Conservation (phyloP, 2,888 invertebrate genomes). For the Hesperia comma region DNA sequence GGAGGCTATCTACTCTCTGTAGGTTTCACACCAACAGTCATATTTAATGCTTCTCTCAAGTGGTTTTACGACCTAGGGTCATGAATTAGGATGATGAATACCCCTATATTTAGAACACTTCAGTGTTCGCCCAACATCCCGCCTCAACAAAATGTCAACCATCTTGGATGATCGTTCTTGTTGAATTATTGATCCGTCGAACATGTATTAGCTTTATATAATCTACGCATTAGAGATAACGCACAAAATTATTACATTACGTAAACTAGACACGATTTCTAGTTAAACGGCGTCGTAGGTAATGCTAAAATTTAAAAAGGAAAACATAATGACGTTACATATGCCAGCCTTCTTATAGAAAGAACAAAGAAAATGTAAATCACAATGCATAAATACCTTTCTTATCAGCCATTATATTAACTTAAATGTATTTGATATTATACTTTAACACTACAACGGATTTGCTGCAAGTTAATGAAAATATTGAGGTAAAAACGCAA, state of each 20-base stretch:
- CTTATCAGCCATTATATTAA: slow-evolving; percentile 80
- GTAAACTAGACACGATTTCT: background rate
- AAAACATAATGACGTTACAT: slow-evolving; percentile 74
- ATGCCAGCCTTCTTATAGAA: slow-evolving; percentile 68
- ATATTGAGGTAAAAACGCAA: slow-evolving; percentile 58
- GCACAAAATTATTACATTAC: slow-evolving; percentile 7
- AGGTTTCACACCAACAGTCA: too few species aligned
- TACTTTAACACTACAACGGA: slow-evolving; percentile 55
- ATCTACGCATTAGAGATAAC: background rate
- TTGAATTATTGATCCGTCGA: slow-evolving; percentile 63
- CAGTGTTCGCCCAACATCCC: slow-evolving; percentile 49
- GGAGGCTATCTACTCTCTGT: too few species aligned
- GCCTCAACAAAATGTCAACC: slow-evolving; percentile 58
- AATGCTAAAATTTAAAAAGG: slow-evolving; percentile 48
- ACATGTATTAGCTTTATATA: background rate
- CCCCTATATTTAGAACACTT: slow-evolving; percentile 56
- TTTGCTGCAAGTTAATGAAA: slow-evolving; percentile 52
- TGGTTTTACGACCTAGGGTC: slow-evolving; percentile 13
- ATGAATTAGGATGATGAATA: slow-evolving; percentile 42
- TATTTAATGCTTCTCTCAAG: slow-evolving; percentile 9
- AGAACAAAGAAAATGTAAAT: slow-evolving; percentile 72
- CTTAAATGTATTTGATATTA: slow-evolving; percentile 60
- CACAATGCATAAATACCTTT: slow-evolving; percentile 80
- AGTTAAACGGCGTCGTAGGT: background rate
- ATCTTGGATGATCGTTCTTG: slow-evolving; percentile 64